These are phyloP conservation scores for Scrobipalpa atriplicella DNA, from an alignment of 2,888 invertebrate genomes.

Conservation along the genomic window DNA sequence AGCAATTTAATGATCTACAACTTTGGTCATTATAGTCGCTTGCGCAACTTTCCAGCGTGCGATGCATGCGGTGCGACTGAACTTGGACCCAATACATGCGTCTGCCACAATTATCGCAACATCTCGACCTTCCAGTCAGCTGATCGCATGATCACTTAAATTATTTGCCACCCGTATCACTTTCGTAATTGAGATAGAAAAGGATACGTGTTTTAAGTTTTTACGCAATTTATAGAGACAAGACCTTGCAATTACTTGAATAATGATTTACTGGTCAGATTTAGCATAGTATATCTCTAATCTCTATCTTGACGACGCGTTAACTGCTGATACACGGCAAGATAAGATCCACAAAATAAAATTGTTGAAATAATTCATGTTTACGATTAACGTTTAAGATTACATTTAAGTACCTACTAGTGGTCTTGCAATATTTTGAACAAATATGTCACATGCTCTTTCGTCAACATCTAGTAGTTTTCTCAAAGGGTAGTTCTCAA, in stretches of 20 bases:
- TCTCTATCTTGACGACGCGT: background rate
- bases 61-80: slow-evolving; percentile 7
- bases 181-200: slow-evolving; percentile 9
- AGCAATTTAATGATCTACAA: slow-evolving; percentile 16
- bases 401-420: background rate
- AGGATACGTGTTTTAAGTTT: slow-evolving; percentile 18
- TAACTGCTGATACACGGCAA: slow-evolving; percentile 2
- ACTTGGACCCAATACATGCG: slow-evolving; percentile 25
- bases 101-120: slow-evolving; percentile 12
- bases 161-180: slow-evolving; percentile 19
- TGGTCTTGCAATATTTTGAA: no score
- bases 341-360: background rate
- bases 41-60: slow-evolving; percentile 17
- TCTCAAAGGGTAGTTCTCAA: background rate
- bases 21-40: slow-evolving; percentile 18
- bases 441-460: no score
- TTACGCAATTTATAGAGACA: slow-evolving; percentile 8
- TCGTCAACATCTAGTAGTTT: background rate
- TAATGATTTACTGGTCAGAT: background rate
- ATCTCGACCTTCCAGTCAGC: slow-evolving; percentile 25
- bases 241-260: background rate
- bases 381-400: background rate
- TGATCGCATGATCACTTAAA: slow-evolving; percentile 22
- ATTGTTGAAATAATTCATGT: background rate
- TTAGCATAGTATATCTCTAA: background rate